phyloP scores from a whole-genome alignment of 1,140 invertebrate species.

The Psix sp. region DNA sequence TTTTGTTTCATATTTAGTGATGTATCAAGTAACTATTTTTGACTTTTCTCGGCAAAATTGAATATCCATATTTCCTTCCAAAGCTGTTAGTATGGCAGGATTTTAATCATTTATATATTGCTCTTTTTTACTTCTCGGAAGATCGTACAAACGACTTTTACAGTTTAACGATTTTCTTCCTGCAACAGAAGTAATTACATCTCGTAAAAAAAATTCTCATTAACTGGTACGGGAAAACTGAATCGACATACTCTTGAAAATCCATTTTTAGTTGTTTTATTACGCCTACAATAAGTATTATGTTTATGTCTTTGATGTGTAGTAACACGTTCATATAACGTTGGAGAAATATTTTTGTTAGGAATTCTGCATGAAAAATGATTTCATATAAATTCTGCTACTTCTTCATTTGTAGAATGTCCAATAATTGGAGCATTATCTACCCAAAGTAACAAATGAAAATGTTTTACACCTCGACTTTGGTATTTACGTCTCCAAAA shows the following conservation, averaged over 20 bases:
- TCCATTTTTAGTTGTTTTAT: slow-evolving; percentile 46
- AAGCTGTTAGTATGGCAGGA: slow-evolving; percentile 39
- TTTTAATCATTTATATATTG: slow-evolving; percentile 62
- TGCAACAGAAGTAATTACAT: slow-evolving; percentile 47
- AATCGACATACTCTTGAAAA: too few relatives aligned
- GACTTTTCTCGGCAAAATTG: slow-evolving; percentile 59
- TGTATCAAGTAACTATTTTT: slow-evolving; percentile 49
- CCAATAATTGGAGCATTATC: slow-evolving; percentile 60
- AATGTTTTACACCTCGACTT: slow-evolving; percentile 60
- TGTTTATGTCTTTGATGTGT: too few relatives aligned
- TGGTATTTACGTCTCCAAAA: slow-evolving; percentile 47
- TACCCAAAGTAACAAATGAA: slow-evolving; percentile 65
- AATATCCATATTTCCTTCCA: too few relatives aligned
- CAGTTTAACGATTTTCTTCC: slow-evolving; percentile 46
- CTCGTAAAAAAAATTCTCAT: slow-evolving; percentile 49
- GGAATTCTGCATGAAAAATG: slow-evolving; percentile 62
- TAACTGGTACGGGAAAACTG: slow-evolving; percentile 50
- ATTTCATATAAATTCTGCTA: slow-evolving; percentile 63
- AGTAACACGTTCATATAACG: background rate
- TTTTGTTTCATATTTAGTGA: too few relatives aligned
- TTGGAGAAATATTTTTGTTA: too few relatives aligned
- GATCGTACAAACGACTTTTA: slow-evolving; percentile 60
- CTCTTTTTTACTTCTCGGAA: slow-evolving; percentile 43
- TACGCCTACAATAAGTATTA: slow-evolving; percentile 3
- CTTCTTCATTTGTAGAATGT: slow-evolving; percentile 40